Evolutionary conservation across 2,797 vertebrate genomes (phyloP), one percentile per base, ranked within the genome.

Genomic region (Sarcophilus harrisii): DNA sequence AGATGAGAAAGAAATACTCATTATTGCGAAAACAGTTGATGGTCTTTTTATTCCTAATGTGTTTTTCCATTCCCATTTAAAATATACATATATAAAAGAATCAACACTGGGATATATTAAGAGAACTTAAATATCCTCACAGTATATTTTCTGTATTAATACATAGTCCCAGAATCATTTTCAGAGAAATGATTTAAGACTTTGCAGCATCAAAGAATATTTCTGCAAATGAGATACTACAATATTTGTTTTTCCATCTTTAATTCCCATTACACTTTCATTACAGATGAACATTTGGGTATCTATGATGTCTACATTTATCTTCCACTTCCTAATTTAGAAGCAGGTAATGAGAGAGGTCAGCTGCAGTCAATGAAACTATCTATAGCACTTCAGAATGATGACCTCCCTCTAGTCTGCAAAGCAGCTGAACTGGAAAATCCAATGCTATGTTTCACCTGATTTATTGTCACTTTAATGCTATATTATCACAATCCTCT

Each of bases 391-490:
- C 90, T 59, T 96, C 96, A 96, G 96, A 97, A 92, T 96, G 96
- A 97, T 93, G 92, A 49, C 92, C 96, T 92, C 24, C 93, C 73
- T 55, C 57, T 30, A 66, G 91, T 91, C 14, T 95, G 60, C 90
- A 97, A 96, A 97, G 94, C 30, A 98, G 58, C n/a, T 87, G 62
- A 97, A 96, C 55, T 95, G 96, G 96, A 97, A 97, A 98, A 57
- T 12, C 52, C 93, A 96, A 59, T 94, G 57, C 90, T 98, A 81
- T 87, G 92, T 97, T 97, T 62, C 95, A 97, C 92, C 2, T 94
- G 93, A 97, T 97, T 98, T 97, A 94, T 93, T 90, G 91, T 81
- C 52, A 97, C 92, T 97, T 96, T 95, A 97, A 95, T 93, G 93
- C 10, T 95, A 38, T 92, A 57, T 18, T 97, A 95, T 97, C 95